Evolutionary conservation across 2,113 vertebrate species (phyloP).

Genomic region (Rallus limicola): DNA sequence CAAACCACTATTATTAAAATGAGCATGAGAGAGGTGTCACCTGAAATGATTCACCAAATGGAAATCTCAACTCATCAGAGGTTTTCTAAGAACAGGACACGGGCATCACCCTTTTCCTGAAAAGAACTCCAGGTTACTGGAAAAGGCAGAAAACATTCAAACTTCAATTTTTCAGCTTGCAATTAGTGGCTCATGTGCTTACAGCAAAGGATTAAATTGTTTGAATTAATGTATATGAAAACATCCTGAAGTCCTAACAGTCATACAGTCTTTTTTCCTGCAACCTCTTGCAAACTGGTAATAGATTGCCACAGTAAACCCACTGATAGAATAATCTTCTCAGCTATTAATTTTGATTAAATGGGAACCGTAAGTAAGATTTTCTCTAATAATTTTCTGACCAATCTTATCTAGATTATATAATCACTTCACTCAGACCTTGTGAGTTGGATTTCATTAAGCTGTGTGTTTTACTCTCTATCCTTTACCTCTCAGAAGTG

Average conservation of each 20-base stretch:
- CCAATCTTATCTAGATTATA: neutral
- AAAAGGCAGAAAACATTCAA: neutral
- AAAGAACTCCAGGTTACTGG: neutral
- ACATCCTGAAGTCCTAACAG: neutral
- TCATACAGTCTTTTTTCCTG: neutral
- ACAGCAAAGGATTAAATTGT: neutral
- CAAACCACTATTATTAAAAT: slow-evolving; percentile 35
- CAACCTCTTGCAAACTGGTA: neutral
- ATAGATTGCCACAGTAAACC: neutral
- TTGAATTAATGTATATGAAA: neutral
- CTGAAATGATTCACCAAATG: slow-evolving; percentile 30
- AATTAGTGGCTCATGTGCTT: neutral
- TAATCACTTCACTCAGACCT: neutral
- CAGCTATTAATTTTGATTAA: neutral
- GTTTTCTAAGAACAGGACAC: slow-evolving; percentile 5
- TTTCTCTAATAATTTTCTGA: neutral
- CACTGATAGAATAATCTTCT: neutral
- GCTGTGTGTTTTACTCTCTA: neutral
- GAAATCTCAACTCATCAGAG: slow-evolving; percentile 18
- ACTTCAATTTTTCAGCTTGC: neutral
- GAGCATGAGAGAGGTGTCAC: neutral
- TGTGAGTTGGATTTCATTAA: neutral
- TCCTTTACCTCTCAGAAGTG: neutral
- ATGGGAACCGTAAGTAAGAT: neutral
- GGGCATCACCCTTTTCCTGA: neutral